Base-by-base conservation (phyloP, 2,888 invertebrate species). In the Pecten maximus region DNA sequence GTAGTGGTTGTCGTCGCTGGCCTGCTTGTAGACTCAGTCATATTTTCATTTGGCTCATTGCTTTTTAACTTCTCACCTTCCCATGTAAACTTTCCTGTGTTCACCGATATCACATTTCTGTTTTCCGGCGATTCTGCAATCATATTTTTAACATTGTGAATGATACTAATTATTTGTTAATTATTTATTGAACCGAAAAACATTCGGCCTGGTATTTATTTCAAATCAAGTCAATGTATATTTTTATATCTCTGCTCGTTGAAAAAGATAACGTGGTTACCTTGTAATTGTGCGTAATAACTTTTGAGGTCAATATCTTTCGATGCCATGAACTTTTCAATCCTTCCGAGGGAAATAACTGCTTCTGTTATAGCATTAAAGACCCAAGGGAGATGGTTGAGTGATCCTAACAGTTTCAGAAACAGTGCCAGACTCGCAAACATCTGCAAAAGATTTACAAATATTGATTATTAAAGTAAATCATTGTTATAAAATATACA, bases 371-470 rank as follows among this genome's bases (percentile, higher is more conserved):
- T 97, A 0, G 99, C 99, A 97, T 99, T 99, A 39, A 99, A 97
- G 2, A 99, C 99, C 99, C 99, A 99, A 0, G 99, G 99, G 97
- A 99, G 99, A 0, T 99, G 98, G 97, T 99, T 99, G 91, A 99
- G 97, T 0, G 99, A 99, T 89, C 98, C 98, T 94, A 99, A 99
- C 91, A 99, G 97, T 98, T 99, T 99, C 96, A 99, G 99, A 92
- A 99, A 98, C 90, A 99, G 97, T 0, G 99, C 99, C 93, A 99
- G 98, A 93, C 98, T 98, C 0, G 99, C 99, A 95, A 99, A 99
- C 0, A 98, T 97, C 97, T 97, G 94, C 16, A 95, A 94, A 50
- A 89, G 40, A 90, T 40, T n/a, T n/a, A n/a, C n/a, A n/a, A n/a
- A n/a, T n/a, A n/a, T n/a, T n/a, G n/a, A n/a, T n/a, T n/a, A n/a